Evolutionary conservation across 2,113 vertebrate species (phyloP), one percentile per base, ranked within the genome.

Genomic region (Empidonax alnorum): DNA sequence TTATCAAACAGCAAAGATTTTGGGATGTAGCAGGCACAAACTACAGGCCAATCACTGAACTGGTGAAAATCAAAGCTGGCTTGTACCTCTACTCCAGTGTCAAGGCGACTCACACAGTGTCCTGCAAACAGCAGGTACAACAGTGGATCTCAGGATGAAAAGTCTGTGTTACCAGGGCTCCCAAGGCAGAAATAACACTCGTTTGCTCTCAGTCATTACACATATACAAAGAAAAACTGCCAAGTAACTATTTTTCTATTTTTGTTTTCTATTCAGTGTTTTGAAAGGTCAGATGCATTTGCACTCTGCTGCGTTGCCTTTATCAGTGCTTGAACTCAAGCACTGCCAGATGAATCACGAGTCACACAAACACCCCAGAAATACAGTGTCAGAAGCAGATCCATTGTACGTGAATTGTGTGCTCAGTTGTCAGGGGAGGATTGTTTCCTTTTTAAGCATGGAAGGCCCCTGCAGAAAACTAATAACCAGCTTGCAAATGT

Each of bases 251-350:
- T 25, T 93, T 71, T 75, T 61, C 80, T 61, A 65, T 88, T 92
- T 86, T 91, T 93, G 52, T 79, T 95, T 95, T 85, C 62, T 87
- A 92, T 56, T 47, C 66, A 55, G 0, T 79, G 42, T 84, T 90
- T 92, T 16, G 44, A 94, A 96, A 95, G 91, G 94, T 89, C 94
- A 93, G 91, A 83, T 28, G 16, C 63, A 73, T 91, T 92, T 95
- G 78, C 85, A 82, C 88, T 94, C 69, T 66, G 22, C 58, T 86
- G 39, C 23, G 39, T 87, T 95, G 73, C 80, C 50, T 90, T 84
- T 95, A 96, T 87, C 89, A 93, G 77, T 56, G 62, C 80, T 93
- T 89, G 81, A 89, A 94, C 56, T 69, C 56, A 25, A 63, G 73
- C 63, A 18, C 31, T 71, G 61, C 74, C 76, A 92, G 71, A 92